Evolutionary conservation across 1,140 invertebrate species (phyloP).

Genomic region (Drosophila biarmipes): DNA sequence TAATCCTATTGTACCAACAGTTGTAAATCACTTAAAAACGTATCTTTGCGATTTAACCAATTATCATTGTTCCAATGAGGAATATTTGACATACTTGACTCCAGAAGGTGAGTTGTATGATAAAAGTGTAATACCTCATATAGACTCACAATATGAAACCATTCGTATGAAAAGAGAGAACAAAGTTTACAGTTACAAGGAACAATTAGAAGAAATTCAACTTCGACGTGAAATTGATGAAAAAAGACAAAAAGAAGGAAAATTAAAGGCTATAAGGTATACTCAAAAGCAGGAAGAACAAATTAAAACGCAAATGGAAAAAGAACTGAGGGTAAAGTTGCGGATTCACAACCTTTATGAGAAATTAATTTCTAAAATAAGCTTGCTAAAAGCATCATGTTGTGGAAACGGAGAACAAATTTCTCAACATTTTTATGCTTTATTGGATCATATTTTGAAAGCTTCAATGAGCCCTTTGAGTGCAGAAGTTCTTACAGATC

Average conservation of each 20-base stretch:
- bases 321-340: slow-evolving; percentile 91
- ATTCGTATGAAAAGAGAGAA: slow-evolving; percentile 94
- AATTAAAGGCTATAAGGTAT: slow-evolving; percentile 89
- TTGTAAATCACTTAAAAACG: slow-evolving; percentile 84
- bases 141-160: slow-evolving; percentile 89
- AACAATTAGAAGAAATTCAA: slow-evolving; percentile 97
- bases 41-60: slow-evolving; percentile 89
- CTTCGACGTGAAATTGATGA: slow-evolving; percentile 96
- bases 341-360: slow-evolving; percentile 86
- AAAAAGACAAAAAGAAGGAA: slow-evolving; percentile 93
- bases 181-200: slow-evolving; percentile 98
- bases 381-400: slow-evolving; percentile 87
- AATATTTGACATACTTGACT: slow-evolving; percentile 95
- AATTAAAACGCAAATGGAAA: slow-evolving; percentile 93
- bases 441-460: slow-evolving; percentile 87
- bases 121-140: slow-evolving; percentile 93
- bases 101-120: slow-evolving; percentile 96
- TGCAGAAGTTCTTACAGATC: slow-evolving; percentile 87
- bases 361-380: slow-evolving; percentile 87
- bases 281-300: slow-evolving; percentile 97
- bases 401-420: slow-evolving; percentile 87
- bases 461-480: slow-evolving; percentile 89
- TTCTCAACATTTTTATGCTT: slow-evolving; percentile 87
- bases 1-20: slow-evolving; percentile 87
- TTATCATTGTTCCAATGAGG: slow-evolving; percentile 91